A percentile compares a stretch with the other conserved stretches of the same genome.
Conservation (phyloP, 2,888 invertebrate species). For the Temnothorax ravouxi region DNA sequence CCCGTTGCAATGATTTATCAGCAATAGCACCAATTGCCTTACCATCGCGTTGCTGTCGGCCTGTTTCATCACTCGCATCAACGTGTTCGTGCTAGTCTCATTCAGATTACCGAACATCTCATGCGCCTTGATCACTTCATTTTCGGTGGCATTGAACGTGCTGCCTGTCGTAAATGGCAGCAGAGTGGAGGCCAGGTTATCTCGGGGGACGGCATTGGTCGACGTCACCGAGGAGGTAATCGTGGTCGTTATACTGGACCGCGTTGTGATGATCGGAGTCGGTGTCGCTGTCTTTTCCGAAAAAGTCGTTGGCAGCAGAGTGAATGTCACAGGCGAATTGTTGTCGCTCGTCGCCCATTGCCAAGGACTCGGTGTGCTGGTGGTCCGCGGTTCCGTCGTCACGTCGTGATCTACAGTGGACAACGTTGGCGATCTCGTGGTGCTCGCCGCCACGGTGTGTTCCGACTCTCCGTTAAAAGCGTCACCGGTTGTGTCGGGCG, state of each 20-base stretch:
- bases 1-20: conserved; percentile 92
- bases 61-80: conserved; percentile 94
- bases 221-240: conserved; percentile 80
- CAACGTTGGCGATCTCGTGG: conserved; percentile 24
- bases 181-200: conserved; percentile 49
- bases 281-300: conserved; percentile 80
- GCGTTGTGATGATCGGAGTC: conserved; percentile 79
- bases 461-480: neutral
- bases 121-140: conserved; percentile 91
- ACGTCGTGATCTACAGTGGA: conserved; percentile 31
- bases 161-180: conserved; percentile 60
- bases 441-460: conserved; percentile 70
- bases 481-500: neutral
- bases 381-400: conserved; percentile 20
- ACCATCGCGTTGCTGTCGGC: conserved; percentile 93
- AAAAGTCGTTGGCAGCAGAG: conserved; percentile 80
- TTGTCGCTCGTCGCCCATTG: conserved; percentile 80
- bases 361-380: conserved; percentile 75
- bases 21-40: conserved; percentile 90
- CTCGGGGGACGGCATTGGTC: conserved; percentile 67
- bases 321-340: conserved; percentile 83
- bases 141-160: conserved; percentile 88
- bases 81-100: conserved; percentile 91
- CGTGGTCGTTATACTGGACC: conserved; percentile 82
- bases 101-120: conserved; percentile 93